Base-by-base conservation (phyloP, 2,797 vertebrate species). In the Hapalemur alaotrensis region DNA sequence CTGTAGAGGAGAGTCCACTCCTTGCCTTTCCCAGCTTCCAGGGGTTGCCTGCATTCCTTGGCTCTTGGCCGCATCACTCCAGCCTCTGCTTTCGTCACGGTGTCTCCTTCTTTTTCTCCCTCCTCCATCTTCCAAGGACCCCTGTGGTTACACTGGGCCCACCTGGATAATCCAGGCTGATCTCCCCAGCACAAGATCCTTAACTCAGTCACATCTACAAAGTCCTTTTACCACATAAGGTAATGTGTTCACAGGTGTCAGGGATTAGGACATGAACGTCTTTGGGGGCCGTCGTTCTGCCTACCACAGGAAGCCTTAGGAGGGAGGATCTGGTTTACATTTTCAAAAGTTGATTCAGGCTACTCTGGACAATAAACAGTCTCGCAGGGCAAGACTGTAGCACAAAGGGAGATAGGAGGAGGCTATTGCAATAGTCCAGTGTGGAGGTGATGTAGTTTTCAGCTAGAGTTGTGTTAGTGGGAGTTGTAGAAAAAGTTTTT, bases 351-450 rank as follows among this genome's bases (percentile, higher is more conserved):
- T 70, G 17, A 22, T 70, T 46, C 17, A 48, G 79, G 52, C 30
- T 22, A 23, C n/a, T 61, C 17, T 85, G 11, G 13, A 8, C 8
- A 50, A 6, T 80, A 28, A 15, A 12, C 23, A 59, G 57, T 91
- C 4, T 28, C 50, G 6, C 7, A 54, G 48, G 35, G 43, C 11
- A 30, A n/a, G 61, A 48, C 2, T 17, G 4, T 7, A 30, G 25
- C n/a, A 3, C 9, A n/a, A 73, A 11, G 9, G 41, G 25, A 43
- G 54, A 14, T 11, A 5, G 73, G 23, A 72, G 12, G n/a, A 61
- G 23, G 41, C 4, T 11, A 0, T 20, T 35, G 30, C n/a, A 46
- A 2, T 20, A 1, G 0, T 35, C 43, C 2, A 18, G 12, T 32
- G 30, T 20, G 35, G 67, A 54, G 5, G 7, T 14, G 23, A 7